Conservation (phyloP, 2,888 invertebrate genomes). For the Patella pellucida region DNA sequence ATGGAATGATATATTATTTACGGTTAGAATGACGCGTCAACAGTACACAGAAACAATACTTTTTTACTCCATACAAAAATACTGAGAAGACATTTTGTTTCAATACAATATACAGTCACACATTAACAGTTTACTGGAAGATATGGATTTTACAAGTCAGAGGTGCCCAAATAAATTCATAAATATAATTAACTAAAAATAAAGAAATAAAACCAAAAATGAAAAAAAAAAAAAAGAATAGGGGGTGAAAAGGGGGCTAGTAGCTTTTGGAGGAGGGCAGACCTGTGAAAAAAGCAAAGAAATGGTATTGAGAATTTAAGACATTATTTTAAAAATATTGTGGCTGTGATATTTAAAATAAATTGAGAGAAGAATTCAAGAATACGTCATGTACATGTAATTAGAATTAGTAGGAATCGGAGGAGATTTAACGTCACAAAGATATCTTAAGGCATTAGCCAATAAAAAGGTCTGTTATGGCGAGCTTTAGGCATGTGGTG, state of each 20-base stretch:
- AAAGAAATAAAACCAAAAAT: background rate
- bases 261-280: conserved; percentile 64
- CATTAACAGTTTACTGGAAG: background rate
- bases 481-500: too few species aligned
- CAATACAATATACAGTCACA: conserved; percentile 5
- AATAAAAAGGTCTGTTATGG: too few species aligned
- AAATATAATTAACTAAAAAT: conserved; percentile 11
- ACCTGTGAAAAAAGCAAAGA: conserved; percentile 55
- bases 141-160: conserved; percentile 4
- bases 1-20: too few species aligned
- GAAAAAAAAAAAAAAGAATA: background rate
- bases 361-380: background rate
- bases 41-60: too few species aligned
- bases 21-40: too few species aligned
- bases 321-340: background rate
- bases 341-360: background rate
- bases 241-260: conserved; percentile 36
- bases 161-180: conserved; percentile 15
- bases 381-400: too few species aligned
- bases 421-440: too few species aligned
- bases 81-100: background rate
- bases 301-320: conserved; percentile 14
- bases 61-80: too few species aligned
- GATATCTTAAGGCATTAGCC: too few species aligned
- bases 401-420: too few species aligned